phyloP scores from a whole-genome alignment of 1,140 invertebrate genomes.

The Aphidius gifuensis region DNA sequence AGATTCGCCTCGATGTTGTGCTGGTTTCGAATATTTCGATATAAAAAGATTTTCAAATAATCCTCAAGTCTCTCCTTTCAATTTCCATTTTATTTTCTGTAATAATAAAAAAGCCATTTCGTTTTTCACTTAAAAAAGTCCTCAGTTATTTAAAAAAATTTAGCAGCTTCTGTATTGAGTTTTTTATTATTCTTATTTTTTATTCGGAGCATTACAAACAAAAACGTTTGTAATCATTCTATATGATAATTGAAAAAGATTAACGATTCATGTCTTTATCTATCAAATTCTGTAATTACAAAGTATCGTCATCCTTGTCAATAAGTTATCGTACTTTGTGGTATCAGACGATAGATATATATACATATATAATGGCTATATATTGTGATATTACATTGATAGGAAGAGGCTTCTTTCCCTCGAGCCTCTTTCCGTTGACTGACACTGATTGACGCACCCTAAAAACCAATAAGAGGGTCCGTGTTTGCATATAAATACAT shows the following conservation, averaged over 20 bases:
- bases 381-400: neutral
- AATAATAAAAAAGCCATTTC: too few species aligned
- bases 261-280: slow-evolving; percentile 56
- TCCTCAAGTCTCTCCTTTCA: too few species aligned
- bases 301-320: slow-evolving; percentile 41
- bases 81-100: too few species aligned
- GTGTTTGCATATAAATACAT: slow-evolving; percentile 46
- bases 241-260: slow-evolving; percentile 51
- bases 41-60: too few species aligned
- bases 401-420: slow-evolving; percentile 16
- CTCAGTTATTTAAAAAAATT: too few species aligned
- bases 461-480: slow-evolving; percentile 39
- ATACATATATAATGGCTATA: neutral
- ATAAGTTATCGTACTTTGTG: slow-evolving; percentile 27
- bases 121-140: too few species aligned
- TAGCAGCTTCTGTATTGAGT: too few species aligned
- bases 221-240: too few species aligned
- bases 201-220: too few species aligned
- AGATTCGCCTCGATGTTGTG: too few species aligned
- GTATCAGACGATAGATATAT: slow-evolving; percentile 4
- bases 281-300: slow-evolving; percentile 55
- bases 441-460: slow-evolving; percentile 49
- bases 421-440: slow-evolving; percentile 30
- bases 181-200: too few species aligned
- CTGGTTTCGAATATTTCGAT: too few species aligned